Evolutionary conservation across 2,113 vertebrate species (phyloP), one percentile per base, ranked within the genome.

Genomic region (Formicarius rufipectus): DNA sequence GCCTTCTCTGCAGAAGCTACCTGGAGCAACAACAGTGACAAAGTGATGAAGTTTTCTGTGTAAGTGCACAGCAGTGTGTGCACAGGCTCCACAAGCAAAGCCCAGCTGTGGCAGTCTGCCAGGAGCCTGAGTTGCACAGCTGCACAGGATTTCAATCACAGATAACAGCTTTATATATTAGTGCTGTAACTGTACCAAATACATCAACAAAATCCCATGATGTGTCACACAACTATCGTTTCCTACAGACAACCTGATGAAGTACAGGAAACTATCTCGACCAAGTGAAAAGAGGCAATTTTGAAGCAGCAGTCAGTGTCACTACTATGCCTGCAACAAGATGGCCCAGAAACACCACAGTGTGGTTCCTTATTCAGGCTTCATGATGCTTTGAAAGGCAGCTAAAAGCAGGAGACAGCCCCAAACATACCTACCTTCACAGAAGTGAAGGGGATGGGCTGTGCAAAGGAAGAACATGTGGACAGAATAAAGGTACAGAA

Each of bases 321-420:
- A 62, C 13, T 42, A 42, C 21, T 19, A 74, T 0, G 1, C 10
- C 16, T 12, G 18, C 33, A 73, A n/a, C 2, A 0, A 58, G 47
- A 63, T 5, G 8, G 33, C 25, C 72, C 49, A 10, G 30, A 79
- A 27, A 79, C 6, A 14, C 10, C n/a, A 50, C 9, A 24, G 30
- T 37, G 5, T 59, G 19, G 40, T 16, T 60, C 23, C 33, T 64
- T 21, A 28, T 7, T 44, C 3, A 2, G 25, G 14, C 10, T 62
- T 39, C 28, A 10, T 7, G 19, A 14, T 69, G 19, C 18, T 69
- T 73, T 74, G 35, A 49, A 68, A 66, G 49, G 28, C 64, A 64
- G 14, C 53, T 40, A 60, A 18, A 64, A 53, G 31, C 10, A 68
- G 7, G 59, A 52, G 25, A 52, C 12, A 30, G 55, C 16, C 69